Conservation (phyloP, 1,140 invertebrate species). For the Rhopalosiphum maidis region DNA sequence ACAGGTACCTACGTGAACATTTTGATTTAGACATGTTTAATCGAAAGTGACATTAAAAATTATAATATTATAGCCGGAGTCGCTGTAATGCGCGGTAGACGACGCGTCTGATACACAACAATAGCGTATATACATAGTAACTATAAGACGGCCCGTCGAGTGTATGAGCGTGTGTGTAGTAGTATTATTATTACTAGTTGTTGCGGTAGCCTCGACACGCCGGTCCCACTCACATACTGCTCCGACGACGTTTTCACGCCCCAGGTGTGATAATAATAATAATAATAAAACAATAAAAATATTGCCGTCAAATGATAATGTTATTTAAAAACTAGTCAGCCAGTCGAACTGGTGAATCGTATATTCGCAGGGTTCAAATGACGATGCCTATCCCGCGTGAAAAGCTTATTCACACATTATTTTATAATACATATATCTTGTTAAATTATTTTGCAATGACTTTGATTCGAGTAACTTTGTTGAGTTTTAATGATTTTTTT, state of each 20-base stretch:
- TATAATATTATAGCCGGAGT: neutral
- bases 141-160: neutral
- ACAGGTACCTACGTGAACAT: neutral
- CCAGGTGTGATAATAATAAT: neutral
- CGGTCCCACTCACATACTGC: neutral
- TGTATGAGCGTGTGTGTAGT: neutral
- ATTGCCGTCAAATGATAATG: neutral
- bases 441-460: neutral
- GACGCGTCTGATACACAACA: neutral
- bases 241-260: neutral
- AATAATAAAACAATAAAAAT: constrained; percentile 16
- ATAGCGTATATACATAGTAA: neutral
- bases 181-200: neutral
- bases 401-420: neutral
- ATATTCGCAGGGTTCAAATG: neutral
- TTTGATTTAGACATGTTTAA: constrained; percentile 1
- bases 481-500: neutral
- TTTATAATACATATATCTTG: neutral
- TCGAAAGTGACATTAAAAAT: constrained; percentile 8
- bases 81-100: neutral
- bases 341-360: neutral
- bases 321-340: neutral
- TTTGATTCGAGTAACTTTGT: neutral
- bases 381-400: neutral
- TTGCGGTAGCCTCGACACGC: neutral